phyloP scores from a whole-genome alignment of 2,888 invertebrate genomes.

The Plagodis dolabraria region DNA sequence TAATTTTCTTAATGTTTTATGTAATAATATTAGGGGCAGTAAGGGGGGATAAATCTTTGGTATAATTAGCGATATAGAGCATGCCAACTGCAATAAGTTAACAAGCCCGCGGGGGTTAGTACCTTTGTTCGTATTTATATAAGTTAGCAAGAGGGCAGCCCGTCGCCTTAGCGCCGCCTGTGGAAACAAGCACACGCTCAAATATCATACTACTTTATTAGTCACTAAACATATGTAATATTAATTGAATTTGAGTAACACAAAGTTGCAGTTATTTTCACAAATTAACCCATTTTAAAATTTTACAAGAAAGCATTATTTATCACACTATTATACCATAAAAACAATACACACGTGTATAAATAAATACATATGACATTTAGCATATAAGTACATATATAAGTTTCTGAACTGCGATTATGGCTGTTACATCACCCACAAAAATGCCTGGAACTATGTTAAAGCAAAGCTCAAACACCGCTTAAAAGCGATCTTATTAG shows the following conservation, averaged over 20 bases:
- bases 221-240: constrained; percentile 30
- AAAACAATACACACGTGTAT: background rate
- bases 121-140: constrained; percentile 76
- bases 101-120: constrained; percentile 74
- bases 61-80: constrained; percentile 22
- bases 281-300: background rate
- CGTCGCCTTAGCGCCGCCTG: constrained; percentile 80
- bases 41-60: constrained; percentile 17
- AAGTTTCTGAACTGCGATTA: constrained; percentile 54
- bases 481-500: constrained; percentile 4
- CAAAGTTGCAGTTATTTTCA: too few relatives aligned
- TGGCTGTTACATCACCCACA: constrained; percentile 83
- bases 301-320: background rate
- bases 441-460: constrained; percentile 49
- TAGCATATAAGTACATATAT: constrained; percentile 26
- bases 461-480: constrained; percentile 58
- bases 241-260: background rate
- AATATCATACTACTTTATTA: constrained; percentile 45
- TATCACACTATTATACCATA: background rate
- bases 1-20: constrained; percentile 7
- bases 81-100: constrained; percentile 73
- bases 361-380: constrained; percentile 13
- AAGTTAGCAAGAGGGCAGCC: constrained; percentile 66
- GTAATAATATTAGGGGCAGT: constrained; percentile 14
- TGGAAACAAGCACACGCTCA: constrained; percentile 76